These are phyloP conservation scores for Deroptyus accipitrinus DNA, from an alignment of 2,113 vertebrate genomes.

Conservation along the genomic window DNA sequence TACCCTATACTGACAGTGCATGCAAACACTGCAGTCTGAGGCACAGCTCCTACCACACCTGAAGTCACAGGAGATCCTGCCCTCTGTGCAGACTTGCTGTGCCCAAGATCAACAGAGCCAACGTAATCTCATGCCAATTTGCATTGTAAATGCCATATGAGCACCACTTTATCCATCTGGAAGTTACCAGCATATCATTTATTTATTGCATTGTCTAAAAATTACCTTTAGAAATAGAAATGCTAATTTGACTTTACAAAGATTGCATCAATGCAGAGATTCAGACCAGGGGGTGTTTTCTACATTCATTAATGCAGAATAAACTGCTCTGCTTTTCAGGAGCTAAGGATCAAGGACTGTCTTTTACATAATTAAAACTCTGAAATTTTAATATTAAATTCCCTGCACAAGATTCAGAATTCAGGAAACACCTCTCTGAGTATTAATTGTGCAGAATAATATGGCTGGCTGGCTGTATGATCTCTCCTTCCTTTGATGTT, in stretches of 20 bases:
- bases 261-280: background rate
- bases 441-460: conserved; percentile 64
- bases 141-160: background rate
- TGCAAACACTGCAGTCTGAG: background rate
- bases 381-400: conserved; percentile 58
- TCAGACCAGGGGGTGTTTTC: background rate
- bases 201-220: conserved; percentile 30
- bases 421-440: conserved; percentile 43
- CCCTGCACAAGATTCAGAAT: conserved; percentile 35
- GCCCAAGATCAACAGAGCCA: background rate
- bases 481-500: conserved; percentile 64
- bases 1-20: accelerated
- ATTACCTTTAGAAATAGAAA: conserved; percentile 48
- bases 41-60: background rate
- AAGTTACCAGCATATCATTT: background rate
- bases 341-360: conserved; percentile 23
- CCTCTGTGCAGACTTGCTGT: accelerated
- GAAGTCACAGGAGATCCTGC: background rate
- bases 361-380: conserved; percentile 60
- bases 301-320: conserved; percentile 54
- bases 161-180: background rate
- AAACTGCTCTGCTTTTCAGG: conserved; percentile 35
- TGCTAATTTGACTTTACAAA: conserved; percentile 51
- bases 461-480: conserved; percentile 60
- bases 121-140: background rate